Evolutionary conservation across 1,140 invertebrate genomes (phyloP), one percentile per base, ranked within the genome.

Genomic region (Ostrea edulis): DNA sequence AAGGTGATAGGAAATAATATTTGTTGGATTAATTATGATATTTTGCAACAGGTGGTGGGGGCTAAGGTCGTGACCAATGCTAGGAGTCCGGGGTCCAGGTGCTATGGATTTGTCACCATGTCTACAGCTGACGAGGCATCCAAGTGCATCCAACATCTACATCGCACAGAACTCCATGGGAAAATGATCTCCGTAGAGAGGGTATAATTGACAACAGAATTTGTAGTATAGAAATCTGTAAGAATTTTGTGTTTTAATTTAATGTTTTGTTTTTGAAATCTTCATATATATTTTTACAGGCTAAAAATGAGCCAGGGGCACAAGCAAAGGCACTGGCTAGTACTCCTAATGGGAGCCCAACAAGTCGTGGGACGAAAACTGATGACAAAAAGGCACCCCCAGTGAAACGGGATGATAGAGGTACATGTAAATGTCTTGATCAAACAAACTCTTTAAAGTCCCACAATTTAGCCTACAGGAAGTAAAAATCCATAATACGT

Each of bases 61-160:
- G 98, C 98, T 0, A 99, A 99, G 96, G 97, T 99, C n/a, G 98
- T 99, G 0, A 98, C 98, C 1, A 99, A 98, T 95, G 97, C 98
- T 0, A 96, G 97, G 85, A 98, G 97, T 51, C 98, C 98, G 2
- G 98, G 98, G 29, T 97, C 98, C 25, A 96, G 97, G 84, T 99
- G 98, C 94, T 99, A 98, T 94, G 98, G 98, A 53, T 98, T 98
- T 94, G 97, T 99, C 4, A 98, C 98, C 0, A 98, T 99, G 98
- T 97, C 97, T 0, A 97, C 97, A 29, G 96, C 97, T 58, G 97
- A 97, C 88, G 98, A 99, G 95, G 98, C 98, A 8, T 96, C 97
- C 25, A 97, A 97, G 91, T 98, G 98, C 94, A 98, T 99, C 91
- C 97, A 97, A 92, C 96, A 98, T 95, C 95, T 99, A 14, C 97